Evolutionary conservation across 1,140 invertebrate genomes (phyloP), one percentile per base, ranked within the genome.

Genomic region (Steinernema khuongi): DNA sequence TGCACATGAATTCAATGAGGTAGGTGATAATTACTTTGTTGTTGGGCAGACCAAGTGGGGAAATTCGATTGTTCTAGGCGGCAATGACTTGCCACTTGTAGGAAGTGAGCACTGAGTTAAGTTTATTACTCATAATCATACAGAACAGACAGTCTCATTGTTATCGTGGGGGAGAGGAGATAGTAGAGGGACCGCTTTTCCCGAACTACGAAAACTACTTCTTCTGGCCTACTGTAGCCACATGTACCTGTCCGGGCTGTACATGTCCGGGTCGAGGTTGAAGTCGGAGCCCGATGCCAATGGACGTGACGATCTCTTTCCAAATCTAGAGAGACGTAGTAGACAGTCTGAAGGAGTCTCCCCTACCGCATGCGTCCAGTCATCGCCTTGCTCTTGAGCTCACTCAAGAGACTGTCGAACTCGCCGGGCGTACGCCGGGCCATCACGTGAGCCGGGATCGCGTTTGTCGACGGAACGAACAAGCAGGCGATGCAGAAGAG

Each of bases 361-460:
- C 22, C 69, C 68, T 71, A 80, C 79, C 79, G 36, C 79, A 80
- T 80, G 68, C 79, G 73, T 33, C 76, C 70, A 7, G 73, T 74
- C 31, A 78, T 73, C 31, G 76, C 67, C 32, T 80, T 80, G 50
- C 74, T 71, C 44, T 80, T 80, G 22, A 80, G 79, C 36, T 76
- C 80, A 50, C 50, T 75, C 19, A 81, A 43, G 29, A 80, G 70
- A 31, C 71, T 71, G 71, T 77, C 77, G 32, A 79, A 73, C 18
- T 74, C 74, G 1, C 66, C 70, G 31, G 50, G 67, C n/a, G 76
- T 77, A 18, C 76, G 74, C 80, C 87, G 86, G 26, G 72, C 90
- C 0, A 83, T 86, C 70, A 33, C 71, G 81, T 60, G 50, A 22
- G 14, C 26, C 26, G 14, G 14, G 4, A 60, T 14, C 14, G 50